Percentiles rank a stretch among this genome's conserved stretches.
Conservation (phyloP, 2,113 vertebrate species). For the Lipotes vexillifer region DNA sequence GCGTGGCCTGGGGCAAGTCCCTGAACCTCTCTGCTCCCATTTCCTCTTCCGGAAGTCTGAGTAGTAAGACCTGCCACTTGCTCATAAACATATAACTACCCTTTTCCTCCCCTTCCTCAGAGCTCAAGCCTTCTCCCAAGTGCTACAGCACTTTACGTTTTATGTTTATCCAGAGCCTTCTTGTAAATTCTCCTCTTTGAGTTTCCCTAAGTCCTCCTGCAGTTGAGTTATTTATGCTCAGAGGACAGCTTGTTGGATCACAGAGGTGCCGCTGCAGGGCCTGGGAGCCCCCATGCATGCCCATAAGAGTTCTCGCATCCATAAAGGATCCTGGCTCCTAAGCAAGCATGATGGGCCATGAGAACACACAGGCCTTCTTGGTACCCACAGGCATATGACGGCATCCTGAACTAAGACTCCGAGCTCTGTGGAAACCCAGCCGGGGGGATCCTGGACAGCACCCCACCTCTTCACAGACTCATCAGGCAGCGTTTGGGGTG, state of each 20-base stretch:
- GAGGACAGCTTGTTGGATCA: neutral
- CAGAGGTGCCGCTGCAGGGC: neutral
- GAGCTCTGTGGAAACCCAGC: neutral
- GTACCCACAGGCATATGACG: neutral
- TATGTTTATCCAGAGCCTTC: neutral
- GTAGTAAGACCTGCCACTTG: neutral
- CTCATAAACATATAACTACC: neutral
- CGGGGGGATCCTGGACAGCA: neutral
- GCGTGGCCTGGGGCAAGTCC: neutral
- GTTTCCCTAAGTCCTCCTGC: neutral
- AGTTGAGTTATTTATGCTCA: neutral
- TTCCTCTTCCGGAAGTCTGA: neutral
- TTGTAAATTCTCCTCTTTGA: neutral
- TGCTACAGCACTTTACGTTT: neutral
- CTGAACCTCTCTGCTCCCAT: neutral
- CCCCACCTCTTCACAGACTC: neutral
- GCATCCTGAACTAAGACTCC: neutral
- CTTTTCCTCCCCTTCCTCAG: neutral
- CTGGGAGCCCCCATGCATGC: neutral
- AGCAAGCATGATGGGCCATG: neutral
- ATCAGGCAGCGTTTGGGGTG: neutral
- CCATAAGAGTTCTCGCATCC: neutral
- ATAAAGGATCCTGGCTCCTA: neutral
- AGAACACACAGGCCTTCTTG: neutral
- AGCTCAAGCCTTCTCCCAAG: neutral